These are phyloP conservation scores for Apotomis turbidana DNA, from an alignment of 2,888 invertebrate genomes.

Conservation along the genomic window DNA sequence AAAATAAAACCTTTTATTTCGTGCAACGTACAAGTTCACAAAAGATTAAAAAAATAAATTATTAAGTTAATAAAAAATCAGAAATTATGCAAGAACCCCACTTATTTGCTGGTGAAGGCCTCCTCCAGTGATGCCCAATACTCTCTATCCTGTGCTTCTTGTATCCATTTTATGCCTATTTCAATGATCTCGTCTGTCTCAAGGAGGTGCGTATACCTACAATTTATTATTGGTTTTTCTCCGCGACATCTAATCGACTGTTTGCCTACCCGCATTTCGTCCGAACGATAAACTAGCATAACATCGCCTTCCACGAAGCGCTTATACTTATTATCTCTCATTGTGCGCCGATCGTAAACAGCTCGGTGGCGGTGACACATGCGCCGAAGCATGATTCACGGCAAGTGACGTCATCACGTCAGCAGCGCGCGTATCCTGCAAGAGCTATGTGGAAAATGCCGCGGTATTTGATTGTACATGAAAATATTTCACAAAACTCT, in stretches of 20 bases:
- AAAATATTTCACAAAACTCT: background rate
- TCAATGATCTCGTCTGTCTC: too few relatives aligned
- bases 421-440: slow-evolving; percentile 55
- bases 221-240: too few relatives aligned
- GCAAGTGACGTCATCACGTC: slow-evolving; percentile 70
- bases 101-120: too few relatives aligned
- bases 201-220: too few relatives aligned
- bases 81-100: too few relatives aligned
- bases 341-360: slow-evolving; percentile 59
- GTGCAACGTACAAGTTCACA: too few relatives aligned
- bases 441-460: background rate
- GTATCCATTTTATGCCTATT: too few relatives aligned
- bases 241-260: slow-evolving; percentile 3
- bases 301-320: slow-evolving; percentile 58
- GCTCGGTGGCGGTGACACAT: slow-evolving; percentile 71
- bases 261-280: slow-evolving; percentile 44
- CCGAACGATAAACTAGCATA: slow-evolving; percentile 50
- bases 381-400: slow-evolving; percentile 77
- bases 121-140: too few relatives aligned
- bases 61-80: too few relatives aligned
- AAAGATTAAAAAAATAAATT: too few relatives aligned
- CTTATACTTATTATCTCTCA: slow-evolving; percentile 55
- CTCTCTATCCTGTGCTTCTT: too few relatives aligned
- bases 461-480: background rate
- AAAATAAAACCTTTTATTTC: too few relatives aligned